Conservation (phyloP, 1,140 invertebrate species). For the Vollenhovia emeryi region DNA sequence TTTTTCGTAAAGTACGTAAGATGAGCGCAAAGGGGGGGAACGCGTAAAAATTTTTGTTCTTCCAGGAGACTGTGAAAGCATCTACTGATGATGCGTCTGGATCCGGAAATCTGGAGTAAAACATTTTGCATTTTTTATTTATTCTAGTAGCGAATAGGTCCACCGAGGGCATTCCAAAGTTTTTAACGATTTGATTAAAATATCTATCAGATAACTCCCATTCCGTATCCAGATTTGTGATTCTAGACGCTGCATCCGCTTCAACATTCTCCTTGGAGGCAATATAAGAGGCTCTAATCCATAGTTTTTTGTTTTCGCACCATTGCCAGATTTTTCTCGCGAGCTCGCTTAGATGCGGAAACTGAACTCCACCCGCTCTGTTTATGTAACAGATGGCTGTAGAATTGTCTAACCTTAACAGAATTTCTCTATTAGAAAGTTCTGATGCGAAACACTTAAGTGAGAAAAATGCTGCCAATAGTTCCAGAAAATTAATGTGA, state of each 20-base stretch:
- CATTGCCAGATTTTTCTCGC: background rate
- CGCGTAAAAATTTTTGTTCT: background rate
- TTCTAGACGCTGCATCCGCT: background rate
- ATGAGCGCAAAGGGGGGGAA: background rate
- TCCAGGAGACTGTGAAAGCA: background rate
- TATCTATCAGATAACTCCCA: background rate
- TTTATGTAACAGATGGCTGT: constrained; percentile 5
- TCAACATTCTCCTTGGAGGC: background rate
- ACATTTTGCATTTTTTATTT: background rate
- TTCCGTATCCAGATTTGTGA: background rate
- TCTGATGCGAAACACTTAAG: background rate
- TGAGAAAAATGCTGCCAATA: background rate
- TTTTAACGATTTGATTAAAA: background rate
- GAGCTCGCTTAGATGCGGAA: background rate
- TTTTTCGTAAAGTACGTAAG: background rate
- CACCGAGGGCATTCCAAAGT: background rate
- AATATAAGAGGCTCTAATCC: background rate
- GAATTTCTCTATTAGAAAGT: background rate
- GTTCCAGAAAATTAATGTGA: constrained; percentile 1
- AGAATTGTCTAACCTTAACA: constrained; percentile 7
- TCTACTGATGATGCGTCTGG: background rate
- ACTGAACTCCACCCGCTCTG: background rate
- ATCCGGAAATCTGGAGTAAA: background rate
- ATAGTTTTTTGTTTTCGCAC: background rate
- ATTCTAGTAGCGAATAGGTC: background rate